Base-by-base conservation (phyloP, 2,113 vertebrate genomes). In the Salvelinus namaycush region DNA sequence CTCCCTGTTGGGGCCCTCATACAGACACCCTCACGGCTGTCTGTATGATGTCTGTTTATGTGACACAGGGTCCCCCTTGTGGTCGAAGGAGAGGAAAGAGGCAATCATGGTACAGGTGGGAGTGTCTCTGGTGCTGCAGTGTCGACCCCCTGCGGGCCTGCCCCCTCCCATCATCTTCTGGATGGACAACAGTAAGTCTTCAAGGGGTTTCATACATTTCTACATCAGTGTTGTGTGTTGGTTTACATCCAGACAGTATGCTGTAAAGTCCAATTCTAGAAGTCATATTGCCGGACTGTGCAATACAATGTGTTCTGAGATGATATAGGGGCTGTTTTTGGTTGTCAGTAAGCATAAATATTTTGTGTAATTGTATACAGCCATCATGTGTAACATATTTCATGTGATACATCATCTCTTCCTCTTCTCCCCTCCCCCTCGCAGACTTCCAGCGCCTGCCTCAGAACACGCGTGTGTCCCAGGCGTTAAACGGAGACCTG, bases 121-220 rank as follows among this genome's bases (percentile, higher is more conserved):
- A 72, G 93, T 93, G 79, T 90, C 95, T 26, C 86, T 97, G 18
- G 93, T 99, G 24, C 93, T 99, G 76, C 95, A 94, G 76, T 99
- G 97, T 84, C 94, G 95, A 74, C 97, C 97, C 62, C 97, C 97
- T 3, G 84, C 93, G 51, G 97, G 97, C 68, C 92, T 99, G 66
- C 97, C 97, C 27, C 96, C 97, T 75, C 96, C 97, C 67, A 93
- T 98, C 88, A 97, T 99, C 88, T 97, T 99, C 92, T 99, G 97
- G 97, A 99, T 99, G 97, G 97, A 99, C 92, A 97, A 97, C 34
- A 97, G 97, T 99, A 89, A 96, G 96, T 93, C 13, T 6, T 66
- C 51, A 5, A 24, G 59, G 59, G 39, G 39, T 12, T 44, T 44
- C 39, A 11, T 44, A 44, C 9, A 11, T 44, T 12, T 44, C 9